Percentiles rank a stretch among this genome's conserved stretches.
Conservation (phyloP, 35 echinoderm and acorn worm species). For the Amphiura filiformis region DNA sequence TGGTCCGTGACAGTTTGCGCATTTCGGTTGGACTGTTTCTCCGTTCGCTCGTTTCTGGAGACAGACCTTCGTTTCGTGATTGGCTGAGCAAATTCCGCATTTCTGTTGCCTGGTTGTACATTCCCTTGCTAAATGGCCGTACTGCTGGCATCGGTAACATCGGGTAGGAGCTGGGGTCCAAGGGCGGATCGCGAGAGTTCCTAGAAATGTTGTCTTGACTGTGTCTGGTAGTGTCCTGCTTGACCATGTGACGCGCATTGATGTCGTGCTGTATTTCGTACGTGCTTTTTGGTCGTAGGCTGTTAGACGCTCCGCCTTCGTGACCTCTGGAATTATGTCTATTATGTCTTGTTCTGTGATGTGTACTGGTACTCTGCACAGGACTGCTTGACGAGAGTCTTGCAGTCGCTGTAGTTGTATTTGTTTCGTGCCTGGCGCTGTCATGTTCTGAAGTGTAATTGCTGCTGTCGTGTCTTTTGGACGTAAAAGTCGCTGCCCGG, state of each 20-base stretch:
- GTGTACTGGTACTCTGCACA: background rate
- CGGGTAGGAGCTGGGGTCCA: background rate
- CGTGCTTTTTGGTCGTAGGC: background rate
- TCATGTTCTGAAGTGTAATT: background rate
- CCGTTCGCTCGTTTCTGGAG: background rate
- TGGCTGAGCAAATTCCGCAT: background rate
- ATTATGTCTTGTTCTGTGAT: slow-evolving; percentile 6
- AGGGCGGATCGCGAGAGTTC: background rate
- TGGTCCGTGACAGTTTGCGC: background rate
- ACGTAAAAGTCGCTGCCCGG: background rate
- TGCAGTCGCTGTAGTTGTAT: background rate
- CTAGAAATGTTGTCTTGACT: slow-evolving; percentile 8
- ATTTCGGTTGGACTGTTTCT: background rate
- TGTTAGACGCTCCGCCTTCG: background rate
- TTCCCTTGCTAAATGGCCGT: background rate
- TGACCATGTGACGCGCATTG: background rate
- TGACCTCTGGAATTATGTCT: slow-evolving; percentile 1
- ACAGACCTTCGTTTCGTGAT: background rate
- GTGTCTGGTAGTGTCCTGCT: background rate
- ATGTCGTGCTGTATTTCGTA: background rate
- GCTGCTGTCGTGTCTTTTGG: background rate
- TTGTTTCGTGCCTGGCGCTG: background rate
- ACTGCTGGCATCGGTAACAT: slow-evolving; percentile 1
- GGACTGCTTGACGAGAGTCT: background rate
- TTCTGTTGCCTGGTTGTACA: background rate